phyloP scores from a whole-genome alignment of 2,888 invertebrate species.

The Agrochola macilenta region DNA sequence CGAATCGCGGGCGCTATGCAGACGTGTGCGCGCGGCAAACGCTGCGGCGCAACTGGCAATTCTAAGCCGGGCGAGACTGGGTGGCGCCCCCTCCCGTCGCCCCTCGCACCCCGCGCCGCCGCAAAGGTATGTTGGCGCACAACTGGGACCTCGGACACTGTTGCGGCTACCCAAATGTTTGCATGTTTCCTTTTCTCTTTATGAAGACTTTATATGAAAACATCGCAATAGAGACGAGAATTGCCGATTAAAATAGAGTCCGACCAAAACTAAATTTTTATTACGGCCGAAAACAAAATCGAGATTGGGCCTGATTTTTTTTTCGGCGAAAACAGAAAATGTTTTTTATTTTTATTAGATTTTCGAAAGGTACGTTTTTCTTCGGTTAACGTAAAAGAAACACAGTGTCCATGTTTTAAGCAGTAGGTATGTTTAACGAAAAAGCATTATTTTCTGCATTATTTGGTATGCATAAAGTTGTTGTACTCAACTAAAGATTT shows the following conservation, averaged over 20 bases:
- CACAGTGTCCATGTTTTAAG: neutral
- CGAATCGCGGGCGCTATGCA: slow-evolving; percentile 72
- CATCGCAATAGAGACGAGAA: slow-evolving; percentile 12
- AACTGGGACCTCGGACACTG: slow-evolving; percentile 75
- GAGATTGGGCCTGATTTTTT: neutral
- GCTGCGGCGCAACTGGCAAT: slow-evolving; percentile 86
- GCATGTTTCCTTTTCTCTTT: slow-evolving; percentile 44
- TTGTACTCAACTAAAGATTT: neutral
- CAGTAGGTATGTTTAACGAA: neutral
- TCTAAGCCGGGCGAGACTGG: slow-evolving; percentile 70
- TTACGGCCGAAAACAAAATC: neutral
- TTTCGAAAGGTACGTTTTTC: neutral
- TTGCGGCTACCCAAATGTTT: slow-evolving; percentile 62
- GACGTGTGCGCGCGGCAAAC: slow-evolving; percentile 79
- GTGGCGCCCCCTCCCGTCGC: slow-evolving; percentile 63
- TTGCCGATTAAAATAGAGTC: neutral
- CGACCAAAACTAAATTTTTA: neutral
- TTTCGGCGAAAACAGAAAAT: neutral
- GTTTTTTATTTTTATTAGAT: no score
- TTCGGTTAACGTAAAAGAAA: neutral
- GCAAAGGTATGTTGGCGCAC: slow-evolving; percentile 82
- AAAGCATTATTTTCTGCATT: neutral
- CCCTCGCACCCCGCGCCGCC: slow-evolving; percentile 69
- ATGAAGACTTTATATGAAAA: slow-evolving; percentile 46
- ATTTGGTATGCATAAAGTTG: neutral